Percentiles rank a stretch among this genome's conserved stretches.
phyloP scores from a whole-genome alignment of 2,888 invertebrate species.

The Euzophera pinguis region DNA sequence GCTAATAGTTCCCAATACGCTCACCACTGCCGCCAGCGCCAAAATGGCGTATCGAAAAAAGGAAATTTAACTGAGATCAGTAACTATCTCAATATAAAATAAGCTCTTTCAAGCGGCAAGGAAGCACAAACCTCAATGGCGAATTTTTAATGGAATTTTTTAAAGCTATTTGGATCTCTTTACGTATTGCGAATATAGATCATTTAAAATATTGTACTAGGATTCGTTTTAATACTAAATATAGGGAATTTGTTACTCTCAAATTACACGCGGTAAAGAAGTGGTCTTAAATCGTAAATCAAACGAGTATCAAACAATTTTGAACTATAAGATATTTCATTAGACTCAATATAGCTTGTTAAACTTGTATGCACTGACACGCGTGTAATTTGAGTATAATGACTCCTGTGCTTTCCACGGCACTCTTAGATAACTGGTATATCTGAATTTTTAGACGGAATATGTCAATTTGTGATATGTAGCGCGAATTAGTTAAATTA shows the following conservation, averaged over 20 bases:
- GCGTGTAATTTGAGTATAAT: background rate
- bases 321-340: too few relatives aligned
- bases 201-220: background rate
- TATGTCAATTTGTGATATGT: constrained; percentile 12
- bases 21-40: background rate
- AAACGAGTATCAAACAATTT: too few relatives aligned
- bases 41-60: background rate
- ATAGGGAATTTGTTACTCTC: too few relatives aligned
- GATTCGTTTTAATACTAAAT: background rate
- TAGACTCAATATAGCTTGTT: too few relatives aligned
- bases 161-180: constrained; percentile 11
- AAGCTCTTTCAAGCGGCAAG: constrained; percentile 6
- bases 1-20: background rate
- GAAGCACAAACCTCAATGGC: constrained; percentile 2
- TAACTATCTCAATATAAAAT: background rate
- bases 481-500: constrained; percentile 7
- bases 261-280: too few relatives aligned
- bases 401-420: background rate
- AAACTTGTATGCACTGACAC: background rate
- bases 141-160: constrained; percentile 10
- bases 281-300: too few relatives aligned
- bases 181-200: constrained; percentile 14
- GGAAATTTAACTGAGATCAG: background rate
- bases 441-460: constrained; percentile 2
- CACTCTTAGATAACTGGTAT: constrained; percentile 9